These are phyloP conservation scores for Strigamia crassipes DNA, from an alignment of 2,888 invertebrate species.

Conservation along the genomic window DNA sequence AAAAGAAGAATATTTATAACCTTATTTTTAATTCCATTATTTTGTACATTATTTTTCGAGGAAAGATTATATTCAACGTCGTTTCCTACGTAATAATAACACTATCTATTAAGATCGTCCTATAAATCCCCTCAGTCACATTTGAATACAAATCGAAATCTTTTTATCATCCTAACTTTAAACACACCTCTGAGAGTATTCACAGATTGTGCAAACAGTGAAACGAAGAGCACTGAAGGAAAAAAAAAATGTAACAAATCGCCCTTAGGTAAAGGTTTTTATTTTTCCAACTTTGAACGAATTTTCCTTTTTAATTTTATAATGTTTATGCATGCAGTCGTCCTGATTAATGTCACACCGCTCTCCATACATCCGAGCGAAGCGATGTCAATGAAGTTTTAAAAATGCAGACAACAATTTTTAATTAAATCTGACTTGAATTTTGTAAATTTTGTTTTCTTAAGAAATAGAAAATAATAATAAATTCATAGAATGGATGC, in stretches of 20 bases:
- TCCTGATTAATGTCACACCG: no score
- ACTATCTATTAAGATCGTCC: background rate
- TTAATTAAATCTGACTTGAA: no score
- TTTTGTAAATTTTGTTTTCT: no score
- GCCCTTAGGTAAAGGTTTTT: background rate
- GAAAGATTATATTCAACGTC: background rate
- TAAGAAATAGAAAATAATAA: no score
- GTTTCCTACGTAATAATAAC: conserved; percentile 11
- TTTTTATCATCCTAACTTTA: background rate
- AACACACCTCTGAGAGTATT: background rate
- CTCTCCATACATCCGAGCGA: no score
- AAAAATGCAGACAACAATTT: no score
- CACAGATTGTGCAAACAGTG: conserved; percentile 1
- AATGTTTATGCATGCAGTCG: no score
- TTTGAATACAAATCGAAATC: conserved; percentile 21
- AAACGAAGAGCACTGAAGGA: background rate
- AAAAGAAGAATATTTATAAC: background rate
- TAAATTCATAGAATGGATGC: no score
- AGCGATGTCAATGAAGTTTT: no score
- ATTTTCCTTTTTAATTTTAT: no score
- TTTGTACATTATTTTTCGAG: background rate
- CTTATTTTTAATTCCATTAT: conserved; percentile 13
- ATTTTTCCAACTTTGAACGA: no score
- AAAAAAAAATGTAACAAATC: background rate
- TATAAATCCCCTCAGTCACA: background rate